Conservation (phyloP, 2,797 vertebrate species). For the Cossypha dichroa region DNA sequence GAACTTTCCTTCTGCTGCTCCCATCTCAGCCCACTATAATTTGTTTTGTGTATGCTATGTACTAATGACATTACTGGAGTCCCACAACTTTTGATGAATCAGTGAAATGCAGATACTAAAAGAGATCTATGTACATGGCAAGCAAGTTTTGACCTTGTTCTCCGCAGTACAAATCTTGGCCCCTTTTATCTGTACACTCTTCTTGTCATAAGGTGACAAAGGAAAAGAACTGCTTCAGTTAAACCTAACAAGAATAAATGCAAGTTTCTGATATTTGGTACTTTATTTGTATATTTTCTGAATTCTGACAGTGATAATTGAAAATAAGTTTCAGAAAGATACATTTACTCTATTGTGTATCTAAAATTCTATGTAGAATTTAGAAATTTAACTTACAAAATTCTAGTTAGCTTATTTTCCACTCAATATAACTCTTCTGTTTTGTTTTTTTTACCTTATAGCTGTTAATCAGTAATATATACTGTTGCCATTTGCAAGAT, state of each 20-base stretch:
- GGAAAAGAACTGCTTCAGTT: neutral
- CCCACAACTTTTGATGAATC: neutral
- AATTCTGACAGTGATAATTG: neutral
- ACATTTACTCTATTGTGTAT: neutral
- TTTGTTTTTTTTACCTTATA: neutral
- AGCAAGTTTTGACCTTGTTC: neutral
- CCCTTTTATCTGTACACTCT: neutral
- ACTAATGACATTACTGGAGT: neutral
- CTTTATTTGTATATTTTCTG: neutral
- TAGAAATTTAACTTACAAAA: neutral
- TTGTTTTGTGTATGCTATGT: neutral
- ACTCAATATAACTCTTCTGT: neutral
- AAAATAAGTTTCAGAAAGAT: neutral
- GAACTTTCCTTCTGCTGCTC: slow-evolving; percentile 7
- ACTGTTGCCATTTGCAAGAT: neutral
- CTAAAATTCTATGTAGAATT: neutral
- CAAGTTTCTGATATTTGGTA: neutral
- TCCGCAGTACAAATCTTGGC: neutral
- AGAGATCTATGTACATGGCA: neutral
- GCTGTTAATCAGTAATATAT: neutral
- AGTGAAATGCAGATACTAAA: neutral
- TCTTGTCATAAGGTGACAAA: neutral
- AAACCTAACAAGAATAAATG: neutral
- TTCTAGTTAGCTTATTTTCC: neutral
- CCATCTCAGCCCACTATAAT: neutral